These are phyloP conservation scores for Spodoptera picta DNA, from an alignment of 2,888 invertebrate genomes.

Conservation along the genomic window DNA sequence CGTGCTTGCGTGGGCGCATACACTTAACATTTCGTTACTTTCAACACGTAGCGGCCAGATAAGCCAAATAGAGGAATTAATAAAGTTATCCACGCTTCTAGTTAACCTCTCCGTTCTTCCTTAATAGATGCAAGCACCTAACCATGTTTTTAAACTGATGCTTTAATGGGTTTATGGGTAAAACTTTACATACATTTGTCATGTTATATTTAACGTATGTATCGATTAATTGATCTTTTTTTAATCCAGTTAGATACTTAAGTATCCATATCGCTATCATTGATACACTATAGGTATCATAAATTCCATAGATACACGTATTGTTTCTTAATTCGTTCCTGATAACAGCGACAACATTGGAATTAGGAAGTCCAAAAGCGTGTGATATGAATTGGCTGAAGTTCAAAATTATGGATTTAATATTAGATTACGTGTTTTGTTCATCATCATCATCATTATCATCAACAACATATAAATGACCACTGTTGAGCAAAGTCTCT, in stretches of 20 bases:
- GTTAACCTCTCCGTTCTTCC: conserved; percentile 56
- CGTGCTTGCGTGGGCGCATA: conserved; percentile 73
- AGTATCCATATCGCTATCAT: conserved; percentile 20
- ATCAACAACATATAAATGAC: too few relatives aligned
- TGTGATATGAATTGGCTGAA: conserved; percentile 24
- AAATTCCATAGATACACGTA: conserved; percentile 14
- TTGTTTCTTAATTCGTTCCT: conserved; percentile 15
- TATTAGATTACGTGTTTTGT: conserved; percentile 16
- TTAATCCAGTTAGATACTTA: conserved; percentile 17
- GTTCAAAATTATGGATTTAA: conserved; percentile 26
- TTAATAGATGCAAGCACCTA: conserved; percentile 26
- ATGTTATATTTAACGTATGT: not conserved
- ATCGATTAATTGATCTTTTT: conserved; percentile 3
- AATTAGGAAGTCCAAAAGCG: conserved; percentile 33
- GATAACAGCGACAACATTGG: conserved; percentile 24
- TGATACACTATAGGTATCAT: conserved; percentile 5
- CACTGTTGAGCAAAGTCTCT: too few relatives aligned
- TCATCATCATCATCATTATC: not conserved
- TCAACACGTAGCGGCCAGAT: conserved; percentile 75
- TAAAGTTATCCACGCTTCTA: conserved; percentile 72
- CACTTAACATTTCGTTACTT: conserved; percentile 80
- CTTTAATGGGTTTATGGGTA: conserved; percentile 3
- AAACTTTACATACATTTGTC: conserved; percentile 1
- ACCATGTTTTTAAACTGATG: conserved; percentile 1
- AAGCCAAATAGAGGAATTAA: conserved; percentile 69